Base-by-base conservation (phyloP, 2,888 invertebrate genomes). In the Punctoribates punctum region DNA sequence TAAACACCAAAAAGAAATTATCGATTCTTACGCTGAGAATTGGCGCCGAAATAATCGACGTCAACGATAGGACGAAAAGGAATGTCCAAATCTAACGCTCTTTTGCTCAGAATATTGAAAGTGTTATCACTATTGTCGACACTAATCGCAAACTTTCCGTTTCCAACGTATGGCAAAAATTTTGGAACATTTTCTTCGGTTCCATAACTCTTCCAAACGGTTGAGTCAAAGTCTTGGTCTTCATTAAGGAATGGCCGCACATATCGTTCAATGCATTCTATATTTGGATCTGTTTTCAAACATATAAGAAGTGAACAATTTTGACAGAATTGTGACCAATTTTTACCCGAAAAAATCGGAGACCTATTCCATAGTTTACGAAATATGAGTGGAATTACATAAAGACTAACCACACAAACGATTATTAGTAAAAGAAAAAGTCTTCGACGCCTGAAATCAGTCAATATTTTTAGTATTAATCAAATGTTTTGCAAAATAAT, bases 71-170 rank as follows among this genome's bases (percentile, higher is more conserved):
- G 92, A 80, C 89, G 88, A 83, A 90, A 90, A 73, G 87, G 87
- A 15, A 90, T 84, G 0, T 89, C 88, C 62, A 90, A 81, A 8
- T 89, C 88, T 80, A 91, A 84, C 1, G 89, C 88, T 78, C 91
- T 86, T 0, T 78, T 79, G 65, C 76, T 78, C 38, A 78, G 75
- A 42, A 92, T 88, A 81, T 89, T 89, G 27, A 92, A 82, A 5
- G 89, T 86, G 80, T 89, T 88, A 73, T 88, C 86, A 73, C 88
- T 23, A 20, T 73, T 51, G 20, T 72, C 86, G 60, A 91, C 84
- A 54, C 88, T 86, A 54, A 90, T 81, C 0, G 90, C 91, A 78
- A 91, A 84, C 77, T 89, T 85, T 0, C 92, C 92, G 84, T 92
- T 92, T 77, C 81, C 81, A 57, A 81, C 79, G 75, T 78, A 80